Evolutionary conservation across 2,113 vertebrate species (phyloP).

Genomic region (Ascaphus truei): DNA sequence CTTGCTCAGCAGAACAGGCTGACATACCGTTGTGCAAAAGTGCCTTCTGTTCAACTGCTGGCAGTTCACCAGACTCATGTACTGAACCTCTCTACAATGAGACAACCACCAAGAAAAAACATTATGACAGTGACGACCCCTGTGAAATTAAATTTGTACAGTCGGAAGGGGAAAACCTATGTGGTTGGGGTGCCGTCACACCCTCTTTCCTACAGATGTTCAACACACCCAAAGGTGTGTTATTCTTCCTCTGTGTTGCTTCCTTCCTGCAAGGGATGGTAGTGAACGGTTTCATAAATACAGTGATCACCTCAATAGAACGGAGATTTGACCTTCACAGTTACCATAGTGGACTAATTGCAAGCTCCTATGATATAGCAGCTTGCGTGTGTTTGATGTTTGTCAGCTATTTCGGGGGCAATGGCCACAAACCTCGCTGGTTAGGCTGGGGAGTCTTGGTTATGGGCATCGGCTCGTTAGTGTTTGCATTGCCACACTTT

Average conservation of each 20-base stretch:
- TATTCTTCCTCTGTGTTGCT: conserved; percentile 83
- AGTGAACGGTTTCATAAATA: conserved; percentile 89
- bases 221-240: conserved; percentile 78
- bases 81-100: conserved; percentile 43
- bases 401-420: conserved; percentile 90
- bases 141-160: conserved; percentile 50
- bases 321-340: conserved; percentile 87
- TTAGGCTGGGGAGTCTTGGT: conserved; percentile 86
- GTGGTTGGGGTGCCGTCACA: conserved; percentile 76
- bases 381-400: conserved; percentile 86
- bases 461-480: conserved; percentile 83
- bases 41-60: rapidly evolving
- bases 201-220: conserved; percentile 71
- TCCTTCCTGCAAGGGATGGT: conserved; percentile 96
- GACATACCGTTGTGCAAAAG: conserved; percentile 32
- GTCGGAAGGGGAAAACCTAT: conserved; percentile 50
- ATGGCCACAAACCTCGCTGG: conserved; percentile 88
- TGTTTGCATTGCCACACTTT: conserved; percentile 90
- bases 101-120: conserved; percentile 1
- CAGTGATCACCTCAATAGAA: conserved; percentile 89
- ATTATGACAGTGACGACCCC: background rate
- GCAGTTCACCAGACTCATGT: conserved; percentile 51
- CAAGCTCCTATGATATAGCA: conserved; percentile 90
- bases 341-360: conserved; percentile 87
- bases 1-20: conserved; percentile 39